Base-by-base conservation (phyloP, 1,140 invertebrate genomes). In the Batillaria attramentaria region DNA sequence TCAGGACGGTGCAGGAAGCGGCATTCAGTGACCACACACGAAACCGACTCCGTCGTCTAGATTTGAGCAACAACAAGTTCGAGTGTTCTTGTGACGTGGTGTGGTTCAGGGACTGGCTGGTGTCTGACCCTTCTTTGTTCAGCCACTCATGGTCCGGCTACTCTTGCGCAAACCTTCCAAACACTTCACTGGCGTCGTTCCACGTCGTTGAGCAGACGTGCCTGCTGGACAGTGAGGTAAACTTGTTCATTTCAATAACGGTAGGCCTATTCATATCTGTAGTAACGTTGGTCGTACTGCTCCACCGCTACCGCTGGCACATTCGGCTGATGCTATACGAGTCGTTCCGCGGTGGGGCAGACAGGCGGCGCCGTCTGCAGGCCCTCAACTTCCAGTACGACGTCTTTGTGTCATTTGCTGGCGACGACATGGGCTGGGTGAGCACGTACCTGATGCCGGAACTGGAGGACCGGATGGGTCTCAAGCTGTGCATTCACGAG, bases 31-130 rank as follows among this genome's bases (percentile, higher is more conserved):
- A 20, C 24, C 20, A 60, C 6, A 60, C 57, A 13, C 43, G 62
- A 41, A 35, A 66, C 18, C 31, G 41, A 3, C n/a, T 77, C 10
- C 28, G 28, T 3, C 16, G 28, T 31, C 24, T 77, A 24, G 62
- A 41, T 8, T 42, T 77, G 13, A 28, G n/a, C 41, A 6, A 62
- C 16, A 77, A 77, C 66, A 41, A 60, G 24, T 77, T 77, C 33
- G 4, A n/a, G n/a, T 77, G 75, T 41, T n/a, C n/a, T 31, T 77
- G 75, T 68, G 31, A 62, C 60, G 28, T 68, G 13, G 4, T 43
- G n/a, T 77, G 75, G 75, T 68, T 77, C 50, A 39, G 41, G 31
- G 24, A 33, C 37, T 77, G 75, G 75, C 28, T 77, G 31, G 50
- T 24, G 10, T 37, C 31, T 24, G 31, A 37, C 39, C 57, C 54